phyloP scores from a whole-genome alignment of 2,113 vertebrate species.

The Pluvialis apricaria region DNA sequence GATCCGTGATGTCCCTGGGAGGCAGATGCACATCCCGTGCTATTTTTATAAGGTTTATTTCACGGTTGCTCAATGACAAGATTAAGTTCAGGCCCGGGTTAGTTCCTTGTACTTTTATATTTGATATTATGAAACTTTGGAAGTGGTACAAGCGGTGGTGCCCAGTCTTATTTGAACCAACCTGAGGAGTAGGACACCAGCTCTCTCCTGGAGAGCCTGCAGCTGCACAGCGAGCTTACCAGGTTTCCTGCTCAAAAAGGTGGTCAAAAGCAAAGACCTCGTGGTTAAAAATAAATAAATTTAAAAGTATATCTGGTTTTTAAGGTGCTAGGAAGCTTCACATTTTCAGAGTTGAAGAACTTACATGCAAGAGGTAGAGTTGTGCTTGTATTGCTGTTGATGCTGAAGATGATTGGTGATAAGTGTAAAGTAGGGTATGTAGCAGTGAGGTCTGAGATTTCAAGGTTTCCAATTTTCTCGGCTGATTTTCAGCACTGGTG shows the following conservation, averaged over 20 bases:
- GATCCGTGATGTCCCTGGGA: neutral
- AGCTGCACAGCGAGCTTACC: neutral
- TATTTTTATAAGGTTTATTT: neutral
- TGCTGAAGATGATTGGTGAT: neutral
- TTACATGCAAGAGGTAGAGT: neutral
- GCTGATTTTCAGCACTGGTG: neutral
- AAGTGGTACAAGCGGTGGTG: neutral
- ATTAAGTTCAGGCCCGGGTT: neutral
- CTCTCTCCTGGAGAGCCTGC: neutral
- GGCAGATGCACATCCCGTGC: neutral
- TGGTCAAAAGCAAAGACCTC: neutral
- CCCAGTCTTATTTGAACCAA: constrained; percentile 3
- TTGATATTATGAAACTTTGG: neutral
- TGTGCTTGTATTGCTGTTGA: neutral
- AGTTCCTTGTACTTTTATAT: neutral
- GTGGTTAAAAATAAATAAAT: neutral
- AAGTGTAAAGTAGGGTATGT: neutral
- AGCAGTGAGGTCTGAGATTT: neutral
- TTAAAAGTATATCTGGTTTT: neutral
- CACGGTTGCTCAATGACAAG: neutral
- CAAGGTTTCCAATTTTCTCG: neutral
- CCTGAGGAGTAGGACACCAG: neutral
- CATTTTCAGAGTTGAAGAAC: neutral
- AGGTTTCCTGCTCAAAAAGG: neutral
- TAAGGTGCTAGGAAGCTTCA: neutral